Evolutionary conservation across 2,888 invertebrate genomes (phyloP).

Genomic region (Oasisia sp.): DNA sequence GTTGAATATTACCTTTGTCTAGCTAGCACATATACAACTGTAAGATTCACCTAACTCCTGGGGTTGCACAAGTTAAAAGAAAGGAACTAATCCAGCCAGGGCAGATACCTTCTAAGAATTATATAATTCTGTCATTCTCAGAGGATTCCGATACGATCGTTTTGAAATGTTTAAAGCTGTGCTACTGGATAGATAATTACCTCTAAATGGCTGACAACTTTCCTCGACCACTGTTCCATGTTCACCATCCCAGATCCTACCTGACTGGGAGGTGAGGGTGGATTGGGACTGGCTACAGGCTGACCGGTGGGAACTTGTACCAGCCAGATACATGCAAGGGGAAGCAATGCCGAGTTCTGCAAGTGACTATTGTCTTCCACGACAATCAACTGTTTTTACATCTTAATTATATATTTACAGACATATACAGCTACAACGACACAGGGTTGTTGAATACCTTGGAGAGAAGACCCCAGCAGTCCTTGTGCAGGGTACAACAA

Average conservation of each 20-base stretch:
- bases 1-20: neutral
- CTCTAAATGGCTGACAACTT: too few species aligned
- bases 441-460: neutral
- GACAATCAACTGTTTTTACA: neutral
- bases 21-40: neutral
- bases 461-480: neutral
- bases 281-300: neutral
- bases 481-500: neutral
- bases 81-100: neutral
- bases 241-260: too few species aligned
- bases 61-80: neutral
- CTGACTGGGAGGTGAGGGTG: too few species aligned
- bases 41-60: neutral
- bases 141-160: neutral
- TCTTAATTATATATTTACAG: conserved; percentile 1
- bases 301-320: neutral
- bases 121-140: neutral
- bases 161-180: neutral
- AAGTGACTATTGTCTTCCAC: neutral
- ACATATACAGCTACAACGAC: neutral
- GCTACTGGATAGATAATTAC: neutral
- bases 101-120: neutral
- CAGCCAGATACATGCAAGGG: neutral
- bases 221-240: too few species aligned
- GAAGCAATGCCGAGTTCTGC: neutral